A percentile compares a stretch with the other conserved stretches of the same genome.
Evolutionary conservation across 2,797 vertebrate species (phyloP).

Genomic region (Choloepus didactylus): DNA sequence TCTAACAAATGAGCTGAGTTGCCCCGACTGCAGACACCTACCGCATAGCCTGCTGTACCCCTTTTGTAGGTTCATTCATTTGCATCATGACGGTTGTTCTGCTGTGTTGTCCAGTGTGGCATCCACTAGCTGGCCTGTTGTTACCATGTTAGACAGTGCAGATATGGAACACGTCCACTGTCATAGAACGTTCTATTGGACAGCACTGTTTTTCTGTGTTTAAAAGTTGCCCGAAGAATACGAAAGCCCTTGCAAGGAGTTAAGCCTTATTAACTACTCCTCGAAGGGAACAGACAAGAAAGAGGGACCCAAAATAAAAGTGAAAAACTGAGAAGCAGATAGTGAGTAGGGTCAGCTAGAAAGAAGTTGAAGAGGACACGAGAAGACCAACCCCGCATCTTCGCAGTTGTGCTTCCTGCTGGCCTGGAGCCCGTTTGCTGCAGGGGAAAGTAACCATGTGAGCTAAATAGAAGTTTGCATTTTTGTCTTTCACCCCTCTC

Average conservation of each 20-base stretch:
- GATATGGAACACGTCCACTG: not conserved
- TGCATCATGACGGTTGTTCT: not conserved
- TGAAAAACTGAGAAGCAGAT: not conserved
- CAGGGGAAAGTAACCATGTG: not conserved
- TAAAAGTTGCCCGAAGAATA: not conserved
- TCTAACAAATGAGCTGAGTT: not conserved
- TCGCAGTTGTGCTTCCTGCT: not conserved
- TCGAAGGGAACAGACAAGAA: not conserved
- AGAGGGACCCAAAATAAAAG: not conserved
- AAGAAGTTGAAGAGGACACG: not conserved
- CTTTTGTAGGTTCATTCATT: not conserved
- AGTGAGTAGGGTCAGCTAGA: not conserved
- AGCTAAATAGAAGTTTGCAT: not conserved
- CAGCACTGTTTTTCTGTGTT: not conserved
- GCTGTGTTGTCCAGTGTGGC: not conserved
- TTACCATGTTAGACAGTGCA: not conserved
- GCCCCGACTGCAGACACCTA: not conserved
- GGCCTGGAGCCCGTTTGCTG: not conserved
- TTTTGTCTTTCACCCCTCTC: not conserved
- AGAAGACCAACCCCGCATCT: accelerated
- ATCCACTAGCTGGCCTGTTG: not conserved
- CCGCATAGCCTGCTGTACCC: not conserved
- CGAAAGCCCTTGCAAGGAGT: not conserved
- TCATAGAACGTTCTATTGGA: not conserved
- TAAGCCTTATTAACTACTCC: not conserved